Percentiles rank a stretch among this genome's conserved stretches.
These are phyloP conservation scores for Thymelicus sylvestris DNA, from an alignment of 2,888 invertebrate genomes.

Conservation along the genomic window DNA sequence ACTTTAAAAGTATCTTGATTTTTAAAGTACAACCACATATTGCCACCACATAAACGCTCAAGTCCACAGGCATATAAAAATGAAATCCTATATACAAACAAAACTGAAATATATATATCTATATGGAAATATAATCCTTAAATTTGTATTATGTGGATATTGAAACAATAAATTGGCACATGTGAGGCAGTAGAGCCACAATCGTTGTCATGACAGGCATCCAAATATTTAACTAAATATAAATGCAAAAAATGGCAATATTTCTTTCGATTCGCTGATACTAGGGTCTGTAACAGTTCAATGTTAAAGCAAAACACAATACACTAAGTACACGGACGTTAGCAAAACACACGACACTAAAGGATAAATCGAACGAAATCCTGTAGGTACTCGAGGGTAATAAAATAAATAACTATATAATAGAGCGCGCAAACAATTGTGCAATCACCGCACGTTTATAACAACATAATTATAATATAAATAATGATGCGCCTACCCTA, in stretches of 20 bases:
- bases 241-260: slow-evolving; percentile 84
- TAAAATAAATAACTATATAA: slow-evolving; percentile 68
- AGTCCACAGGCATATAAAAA: slow-evolving; percentile 46
- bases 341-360: slow-evolving; percentile 48
- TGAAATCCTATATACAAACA: slow-evolving; percentile 40
- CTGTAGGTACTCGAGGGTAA: slow-evolving; percentile 60
- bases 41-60: slow-evolving; percentile 52
- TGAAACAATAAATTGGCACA: slow-evolving; percentile 62
- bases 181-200: slow-evolving; percentile 58
- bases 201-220: slow-evolving; percentile 60
- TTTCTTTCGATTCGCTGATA: slow-evolving; percentile 63
- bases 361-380: slow-evolving; percentile 45
- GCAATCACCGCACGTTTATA: slow-evolving; percentile 60
- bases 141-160: slow-evolving; percentile 42
- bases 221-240: slow-evolving; percentile 70
- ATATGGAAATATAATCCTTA: slow-evolving; percentile 44
- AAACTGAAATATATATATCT: slow-evolving; percentile 34
- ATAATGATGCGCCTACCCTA: slow-evolving; percentile 78
- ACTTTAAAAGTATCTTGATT: slow-evolving; percentile 54
- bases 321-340: slow-evolving; percentile 34
- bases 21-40: slow-evolving; percentile 67
- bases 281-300: slow-evolving; percentile 24
- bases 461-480: slow-evolving; percentile 54
- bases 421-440: slow-evolving; percentile 67
- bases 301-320: slow-evolving; percentile 35